These are phyloP conservation scores for Drosophila meridiana DNA, from an alignment of 2,888 invertebrate genomes.

Conservation along the genomic window DNA sequence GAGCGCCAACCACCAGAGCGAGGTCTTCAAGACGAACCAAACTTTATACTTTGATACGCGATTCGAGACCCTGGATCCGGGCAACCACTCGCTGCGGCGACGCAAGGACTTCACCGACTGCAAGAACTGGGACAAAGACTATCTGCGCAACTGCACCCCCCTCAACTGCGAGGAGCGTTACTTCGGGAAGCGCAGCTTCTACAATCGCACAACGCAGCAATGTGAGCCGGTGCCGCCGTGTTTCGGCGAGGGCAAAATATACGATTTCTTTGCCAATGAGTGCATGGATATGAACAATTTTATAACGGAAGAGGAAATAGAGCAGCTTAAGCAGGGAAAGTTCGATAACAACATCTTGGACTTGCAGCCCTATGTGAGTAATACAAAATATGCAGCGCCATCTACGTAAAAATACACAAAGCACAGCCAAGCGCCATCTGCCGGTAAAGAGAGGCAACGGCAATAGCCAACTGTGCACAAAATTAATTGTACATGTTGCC, in stretches of 20 bases:
- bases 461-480: slow-evolving; percentile 8
- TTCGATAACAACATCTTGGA: slow-evolving; percentile 54
- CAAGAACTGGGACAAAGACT: slow-evolving; percentile 85
- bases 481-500: not conserved
- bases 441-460: not conserved
- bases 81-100: slow-evolving; percentile 54
- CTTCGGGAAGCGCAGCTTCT: slow-evolving; percentile 86
- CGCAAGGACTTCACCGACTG: slow-evolving; percentile 72
- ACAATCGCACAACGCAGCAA: slow-evolving; percentile 80
- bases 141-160: slow-evolving; percentile 85
- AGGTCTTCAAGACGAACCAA: slow-evolving; percentile 53
- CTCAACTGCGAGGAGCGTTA: slow-evolving; percentile 87
- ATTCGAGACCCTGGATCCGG: slow-evolving; percentile 73
- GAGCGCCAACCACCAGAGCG: slow-evolving; percentile 61
- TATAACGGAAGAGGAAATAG: slow-evolving; percentile 62
- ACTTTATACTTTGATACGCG: slow-evolving; percentile 79
- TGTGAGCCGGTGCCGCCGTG: slow-evolving; percentile 72
- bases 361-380: slow-evolving; percentile 24
- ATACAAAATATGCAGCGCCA: slow-evolving; percentile 22
- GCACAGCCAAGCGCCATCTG: slow-evolving; percentile 15
- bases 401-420: slow-evolving; percentile 1
- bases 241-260: slow-evolving; percentile 32
- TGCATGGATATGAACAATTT: slow-evolving; percentile 55
- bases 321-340: slow-evolving; percentile 53
- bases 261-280: slow-evolving; percentile 67